A percentile compares a stretch with the other conserved stretches of the same genome.
These are phyloP conservation scores for Mustela lutreola DNA, from an alignment of 2,113 vertebrate species.

Conservation along the genomic window DNA sequence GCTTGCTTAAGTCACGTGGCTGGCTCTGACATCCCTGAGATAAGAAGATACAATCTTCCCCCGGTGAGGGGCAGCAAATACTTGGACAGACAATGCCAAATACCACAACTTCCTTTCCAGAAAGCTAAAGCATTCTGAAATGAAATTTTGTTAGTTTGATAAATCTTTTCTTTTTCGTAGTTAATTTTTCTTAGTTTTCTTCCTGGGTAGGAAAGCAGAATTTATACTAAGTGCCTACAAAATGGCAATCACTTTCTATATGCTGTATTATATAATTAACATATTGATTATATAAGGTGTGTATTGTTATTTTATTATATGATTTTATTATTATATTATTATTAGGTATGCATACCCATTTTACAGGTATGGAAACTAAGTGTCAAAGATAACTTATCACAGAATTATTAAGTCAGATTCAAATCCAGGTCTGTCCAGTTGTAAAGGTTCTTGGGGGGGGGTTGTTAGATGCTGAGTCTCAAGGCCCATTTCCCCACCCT, in stretches of 20 bases:
- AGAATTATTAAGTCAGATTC: background rate
- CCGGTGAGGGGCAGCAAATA: background rate
- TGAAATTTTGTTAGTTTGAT: slow-evolving; percentile 10
- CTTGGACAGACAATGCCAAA: background rate
- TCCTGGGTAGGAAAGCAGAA: background rate
- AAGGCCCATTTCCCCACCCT: background rate
- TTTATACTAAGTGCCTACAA: background rate
- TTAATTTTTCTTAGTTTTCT: background rate
- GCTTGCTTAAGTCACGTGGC: background rate
- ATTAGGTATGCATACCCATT: background rate
- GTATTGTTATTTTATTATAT: background rate
- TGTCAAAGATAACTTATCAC: background rate
- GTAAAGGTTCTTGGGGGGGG: background rate
- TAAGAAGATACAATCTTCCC: background rate
- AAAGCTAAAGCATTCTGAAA: background rate
- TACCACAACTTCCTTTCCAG: background rate
- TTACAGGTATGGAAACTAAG: background rate
- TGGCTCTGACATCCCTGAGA: background rate
- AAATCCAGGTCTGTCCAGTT: background rate
- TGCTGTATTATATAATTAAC: background rate
- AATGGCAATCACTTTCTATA: background rate
- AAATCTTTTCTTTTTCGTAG: background rate
- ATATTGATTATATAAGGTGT: background rate
- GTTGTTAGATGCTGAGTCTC: background rate
- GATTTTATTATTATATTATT: background rate